phyloP scores from a whole-genome alignment of 2,797 vertebrate genomes.

The Glyptemys insculpta region DNA sequence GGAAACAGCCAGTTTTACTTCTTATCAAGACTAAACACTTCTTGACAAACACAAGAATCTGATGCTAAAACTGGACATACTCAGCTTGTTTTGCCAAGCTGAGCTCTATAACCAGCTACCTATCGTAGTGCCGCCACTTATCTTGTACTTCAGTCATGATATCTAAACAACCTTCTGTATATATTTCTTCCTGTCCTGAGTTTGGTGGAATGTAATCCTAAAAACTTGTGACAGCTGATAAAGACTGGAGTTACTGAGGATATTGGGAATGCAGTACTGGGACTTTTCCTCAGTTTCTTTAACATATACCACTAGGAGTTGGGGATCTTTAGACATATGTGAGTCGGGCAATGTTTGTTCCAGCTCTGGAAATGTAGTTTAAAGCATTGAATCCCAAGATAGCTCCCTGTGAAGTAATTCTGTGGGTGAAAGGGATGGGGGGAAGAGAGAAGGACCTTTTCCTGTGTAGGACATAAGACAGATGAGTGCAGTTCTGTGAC shows the following conservation, averaged over 20 bases:
- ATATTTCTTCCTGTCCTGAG: background rate
- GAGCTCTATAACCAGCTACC: background rate
- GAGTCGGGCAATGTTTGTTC: conserved; percentile 15
- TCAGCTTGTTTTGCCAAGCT: background rate
- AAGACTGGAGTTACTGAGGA: background rate
- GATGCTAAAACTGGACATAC: conserved; percentile 19
- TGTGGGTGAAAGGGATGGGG: background rate
- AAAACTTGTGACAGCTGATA: background rate
- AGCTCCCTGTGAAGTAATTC: background rate
- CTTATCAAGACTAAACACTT: conserved; percentile 38
- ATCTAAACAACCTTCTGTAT: background rate
- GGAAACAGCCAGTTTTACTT: background rate
- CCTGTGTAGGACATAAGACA: background rate
- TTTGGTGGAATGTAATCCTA: background rate
- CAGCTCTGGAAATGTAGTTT: background rate
- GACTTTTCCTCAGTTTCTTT: background rate
- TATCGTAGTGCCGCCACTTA: background rate
- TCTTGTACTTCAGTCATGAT: background rate
- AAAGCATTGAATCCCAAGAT: background rate
- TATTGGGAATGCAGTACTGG: background rate
- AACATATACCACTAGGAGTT: background rate
- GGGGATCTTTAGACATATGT: background rate
- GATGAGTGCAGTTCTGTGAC: background rate
- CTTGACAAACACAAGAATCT: background rate
- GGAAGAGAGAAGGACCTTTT: background rate